These are phyloP conservation scores for Danio kyathit DNA, from an alignment of 2,797 vertebrate genomes.

Conservation along the genomic window DNA sequence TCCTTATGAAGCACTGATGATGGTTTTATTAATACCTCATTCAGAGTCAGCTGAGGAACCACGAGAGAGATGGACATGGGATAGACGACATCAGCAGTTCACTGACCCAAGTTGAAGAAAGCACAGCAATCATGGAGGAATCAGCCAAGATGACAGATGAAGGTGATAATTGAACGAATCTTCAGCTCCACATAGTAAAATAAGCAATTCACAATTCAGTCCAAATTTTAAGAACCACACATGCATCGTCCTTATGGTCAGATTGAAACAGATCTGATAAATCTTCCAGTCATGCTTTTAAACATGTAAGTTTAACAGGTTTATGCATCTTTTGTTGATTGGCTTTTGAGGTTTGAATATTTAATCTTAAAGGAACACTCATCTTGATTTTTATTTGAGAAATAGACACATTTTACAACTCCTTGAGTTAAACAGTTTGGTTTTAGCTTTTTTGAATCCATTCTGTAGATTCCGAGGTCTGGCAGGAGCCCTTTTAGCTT, in stretches of 20 bases:
- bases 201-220: neutral
- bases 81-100: constrained; percentile 72
- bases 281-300: too few species aligned
- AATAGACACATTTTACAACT: too few species aligned
- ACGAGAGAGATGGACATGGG: constrained; percentile 90
- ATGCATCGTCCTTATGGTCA: neutral
- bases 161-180: constrained; percentile 75
- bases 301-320: neutral
- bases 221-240: neutral
- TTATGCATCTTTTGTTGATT: neutral
- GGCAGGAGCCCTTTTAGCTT: too few species aligned
- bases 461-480: too few species aligned
- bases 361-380: too few species aligned
- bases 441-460: too few species aligned
- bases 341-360: neutral
- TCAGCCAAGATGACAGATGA: constrained; percentile 75
- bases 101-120: constrained; percentile 75
- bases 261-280: neutral
- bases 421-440: too few species aligned
- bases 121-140: constrained; percentile 69
- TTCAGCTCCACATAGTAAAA: neutral
- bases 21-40: constrained; percentile 38
- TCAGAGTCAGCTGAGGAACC: constrained; percentile 93
- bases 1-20: constrained; percentile 25
- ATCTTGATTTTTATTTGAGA: too few species aligned